Conservation (phyloP, 2,797 vertebrate genomes). For the Platyrinchus mystaceus region DNA sequence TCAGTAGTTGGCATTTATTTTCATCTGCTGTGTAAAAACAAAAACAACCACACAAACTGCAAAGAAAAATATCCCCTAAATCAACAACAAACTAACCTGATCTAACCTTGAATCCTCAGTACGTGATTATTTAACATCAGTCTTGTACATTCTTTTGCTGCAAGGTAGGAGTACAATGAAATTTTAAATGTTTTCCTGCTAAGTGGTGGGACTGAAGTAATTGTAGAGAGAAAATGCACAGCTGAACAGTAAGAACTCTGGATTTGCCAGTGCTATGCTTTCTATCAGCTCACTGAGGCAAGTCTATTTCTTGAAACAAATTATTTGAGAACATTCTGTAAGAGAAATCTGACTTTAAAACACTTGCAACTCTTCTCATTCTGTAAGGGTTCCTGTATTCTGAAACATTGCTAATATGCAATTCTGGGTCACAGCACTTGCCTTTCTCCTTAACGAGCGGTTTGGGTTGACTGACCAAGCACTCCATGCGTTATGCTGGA, state of each 20-base stretch:
- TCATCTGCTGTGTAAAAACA: neutral
- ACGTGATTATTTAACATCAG: slow-evolving; percentile 51
- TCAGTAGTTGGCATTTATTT: slow-evolving; percentile 41
- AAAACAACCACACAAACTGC: neutral
- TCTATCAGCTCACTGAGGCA: slow-evolving; percentile 47
- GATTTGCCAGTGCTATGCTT: neutral
- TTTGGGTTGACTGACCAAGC: neutral
- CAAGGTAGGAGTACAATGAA: slow-evolving; percentile 49
- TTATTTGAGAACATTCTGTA: slow-evolving; percentile 10
- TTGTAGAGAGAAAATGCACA: slow-evolving; percentile 30
- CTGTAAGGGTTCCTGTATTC: neutral
- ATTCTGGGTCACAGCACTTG: neutral
- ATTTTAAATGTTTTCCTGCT: slow-evolving; percentile 64
- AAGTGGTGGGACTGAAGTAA: slow-evolving; percentile 60
- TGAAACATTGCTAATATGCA: neutral
- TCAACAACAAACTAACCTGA: neutral
- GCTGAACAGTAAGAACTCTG: slow-evolving; percentile 46
- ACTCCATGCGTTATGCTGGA: neutral
- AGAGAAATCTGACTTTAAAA: slow-evolving; percentile 43
- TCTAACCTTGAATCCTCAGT: slow-evolving; percentile 9
- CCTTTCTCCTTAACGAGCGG: neutral
- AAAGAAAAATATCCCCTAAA: neutral
- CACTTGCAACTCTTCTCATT: neutral
- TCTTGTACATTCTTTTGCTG: slow-evolving; percentile 25
- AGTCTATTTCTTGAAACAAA: slow-evolving; percentile 32